Evolutionary conservation across 2,797 vertebrate genomes (phyloP).

Genomic region (Xenopus petersii): DNA sequence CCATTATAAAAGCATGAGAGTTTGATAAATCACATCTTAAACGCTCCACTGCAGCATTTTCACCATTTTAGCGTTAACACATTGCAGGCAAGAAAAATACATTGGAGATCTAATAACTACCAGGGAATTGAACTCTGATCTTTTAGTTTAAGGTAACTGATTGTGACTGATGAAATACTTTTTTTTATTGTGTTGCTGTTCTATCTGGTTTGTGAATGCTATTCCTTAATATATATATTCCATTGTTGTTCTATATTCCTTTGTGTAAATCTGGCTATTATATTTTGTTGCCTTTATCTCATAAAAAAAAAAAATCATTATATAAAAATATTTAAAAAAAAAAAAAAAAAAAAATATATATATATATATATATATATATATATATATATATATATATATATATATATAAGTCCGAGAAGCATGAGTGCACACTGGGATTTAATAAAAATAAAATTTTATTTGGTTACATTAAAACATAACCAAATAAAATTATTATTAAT

Average conservation of each 20-base stretch:
- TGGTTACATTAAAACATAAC: too few species aligned
- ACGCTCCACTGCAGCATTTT: neutral
- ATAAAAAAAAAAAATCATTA: slow-evolving; percentile 4
- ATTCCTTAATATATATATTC: neutral
- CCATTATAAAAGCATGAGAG: slow-evolving; percentile 51
- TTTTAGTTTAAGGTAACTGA: slow-evolving; percentile 14
- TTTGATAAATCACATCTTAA: slow-evolving; percentile 35
- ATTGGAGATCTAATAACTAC: slow-evolving; percentile 25
- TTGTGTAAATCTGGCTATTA: neutral
- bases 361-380: too few species aligned
- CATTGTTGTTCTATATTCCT: neutral
- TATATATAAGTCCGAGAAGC: too few species aligned
- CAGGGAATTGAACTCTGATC: slow-evolving; percentile 33
- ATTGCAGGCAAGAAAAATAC: slow-evolving; percentile 27
- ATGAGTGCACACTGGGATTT: too few species aligned
- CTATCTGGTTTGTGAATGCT: too few species aligned
- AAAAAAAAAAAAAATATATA: too few species aligned
- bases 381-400: too few species aligned
- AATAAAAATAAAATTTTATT: too few species aligned
- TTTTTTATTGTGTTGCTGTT: neutral
- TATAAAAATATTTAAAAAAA: too few species aligned
- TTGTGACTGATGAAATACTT: slow-evolving; percentile 19
- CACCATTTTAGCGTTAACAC: slow-evolving; percentile 22
- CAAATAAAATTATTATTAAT: too few species aligned
- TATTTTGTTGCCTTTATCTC: slow-evolving; percentile 6